Percentiles rank a stretch among this genome's conserved stretches.
phyloP scores from a whole-genome alignment of 1,140 invertebrate genomes.

The Formica exsecta region DNA sequence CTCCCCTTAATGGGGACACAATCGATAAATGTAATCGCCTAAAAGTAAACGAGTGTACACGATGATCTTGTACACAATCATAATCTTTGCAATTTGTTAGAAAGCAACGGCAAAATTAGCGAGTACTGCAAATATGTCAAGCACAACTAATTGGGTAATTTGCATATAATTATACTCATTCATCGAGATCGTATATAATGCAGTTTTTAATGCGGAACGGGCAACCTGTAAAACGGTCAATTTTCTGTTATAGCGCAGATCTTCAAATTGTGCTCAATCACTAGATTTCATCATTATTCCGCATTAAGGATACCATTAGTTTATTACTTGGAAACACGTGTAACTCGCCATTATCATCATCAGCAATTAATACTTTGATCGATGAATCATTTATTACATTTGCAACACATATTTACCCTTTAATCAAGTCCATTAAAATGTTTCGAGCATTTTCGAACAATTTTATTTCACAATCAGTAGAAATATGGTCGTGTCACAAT shows the following conservation, averaged over 20 bases:
- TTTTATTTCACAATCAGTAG: constrained; percentile 35
- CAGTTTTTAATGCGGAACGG: constrained; percentile 72
- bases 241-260: constrained; percentile 70
- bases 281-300: constrained; percentile 68
- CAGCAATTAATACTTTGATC: constrained; percentile 65
- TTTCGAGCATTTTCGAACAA: constrained; percentile 45
- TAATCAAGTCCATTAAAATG: constrained; percentile 26
- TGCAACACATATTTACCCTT: constrained; percentile 6
- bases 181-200: constrained; percentile 71
- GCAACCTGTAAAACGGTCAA: constrained; percentile 73
- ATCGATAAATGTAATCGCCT: constrained; percentile 64
- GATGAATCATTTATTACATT: constrained; percentile 41
- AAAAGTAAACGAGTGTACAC: constrained; percentile 59
- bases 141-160: constrained; percentile 76
- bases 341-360: constrained; percentile 68
- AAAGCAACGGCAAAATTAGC: constrained; percentile 71
- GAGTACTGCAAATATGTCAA: constrained; percentile 74
- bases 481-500: background rate
- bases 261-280: constrained; percentile 73
- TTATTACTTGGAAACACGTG: constrained; percentile 70
- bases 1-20: constrained; percentile 37
- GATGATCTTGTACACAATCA: constrained; percentile 62
- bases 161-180: constrained; percentile 74
- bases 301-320: constrained; percentile 68
- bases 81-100: constrained; percentile 73